Evolutionary conservation across 2,113 vertebrate species (phyloP).

Genomic region (Oceanodroma tethys): DNA sequence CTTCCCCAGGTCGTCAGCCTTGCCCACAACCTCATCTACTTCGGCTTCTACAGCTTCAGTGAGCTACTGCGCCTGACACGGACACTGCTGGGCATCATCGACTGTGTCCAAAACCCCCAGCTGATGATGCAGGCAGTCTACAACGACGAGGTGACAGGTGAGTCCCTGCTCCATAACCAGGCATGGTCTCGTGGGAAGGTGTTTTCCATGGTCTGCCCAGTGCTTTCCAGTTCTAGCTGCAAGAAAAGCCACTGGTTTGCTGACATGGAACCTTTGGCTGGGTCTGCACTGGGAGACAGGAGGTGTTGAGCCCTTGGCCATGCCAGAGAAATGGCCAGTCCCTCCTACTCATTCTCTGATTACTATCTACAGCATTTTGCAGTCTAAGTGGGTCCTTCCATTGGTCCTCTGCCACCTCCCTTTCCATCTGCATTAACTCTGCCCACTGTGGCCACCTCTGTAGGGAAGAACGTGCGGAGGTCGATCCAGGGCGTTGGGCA

Average conservation of each 20-base stretch:
- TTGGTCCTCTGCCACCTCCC: not conserved
- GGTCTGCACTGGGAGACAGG: not conserved
- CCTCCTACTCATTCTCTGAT: not conserved
- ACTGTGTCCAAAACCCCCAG: constrained; percentile 86
- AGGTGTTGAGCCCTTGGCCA: not conserved
- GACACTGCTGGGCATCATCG: constrained; percentile 93
- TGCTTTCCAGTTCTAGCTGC: not conserved
- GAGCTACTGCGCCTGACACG: constrained; percentile 92
- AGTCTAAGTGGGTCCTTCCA: not conserved
- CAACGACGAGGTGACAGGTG: constrained; percentile 82
- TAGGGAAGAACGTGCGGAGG: constrained; percentile 89
- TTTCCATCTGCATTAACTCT: not conserved
- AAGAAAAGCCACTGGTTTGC: not conserved
- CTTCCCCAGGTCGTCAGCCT: constrained; percentile 88
- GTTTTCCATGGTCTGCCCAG: not conserved
- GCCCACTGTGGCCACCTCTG: not conserved
- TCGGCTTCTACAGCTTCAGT: constrained; percentile 98
- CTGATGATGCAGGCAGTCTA: constrained; percentile 71
- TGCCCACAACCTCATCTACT: constrained; percentile 96
- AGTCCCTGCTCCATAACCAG: not conserved
- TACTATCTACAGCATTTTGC: not conserved
- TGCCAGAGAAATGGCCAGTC: not conserved
- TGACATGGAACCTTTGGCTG: not conserved
- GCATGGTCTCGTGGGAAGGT: not conserved
- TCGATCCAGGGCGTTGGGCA: constrained; percentile 97